Conservation (phyloP, 2,797 vertebrate species). For the Malurus leucopterus region DNA sequence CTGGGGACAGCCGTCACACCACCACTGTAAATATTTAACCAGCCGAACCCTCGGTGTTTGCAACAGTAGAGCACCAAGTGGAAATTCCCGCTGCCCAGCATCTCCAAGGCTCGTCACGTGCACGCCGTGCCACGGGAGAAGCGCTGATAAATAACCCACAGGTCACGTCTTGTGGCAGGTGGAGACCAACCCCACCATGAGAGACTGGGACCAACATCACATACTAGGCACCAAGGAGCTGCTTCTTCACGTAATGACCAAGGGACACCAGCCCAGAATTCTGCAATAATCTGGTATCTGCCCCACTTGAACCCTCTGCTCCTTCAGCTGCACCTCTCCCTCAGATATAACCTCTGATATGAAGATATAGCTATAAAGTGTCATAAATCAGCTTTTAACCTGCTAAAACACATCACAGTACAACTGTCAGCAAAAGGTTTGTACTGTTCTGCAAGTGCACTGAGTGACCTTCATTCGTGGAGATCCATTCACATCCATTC, state of each 20-base stretch:
- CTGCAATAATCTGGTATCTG: not conserved
- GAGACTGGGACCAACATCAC: not conserved
- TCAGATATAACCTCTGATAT: not conserved
- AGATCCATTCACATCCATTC: not conserved
- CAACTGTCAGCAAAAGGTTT: not conserved
- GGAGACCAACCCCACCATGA: not conserved
- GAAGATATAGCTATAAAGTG: not conserved
- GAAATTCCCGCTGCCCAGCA: not conserved
- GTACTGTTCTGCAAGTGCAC: not conserved
- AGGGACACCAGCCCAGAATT: not conserved
- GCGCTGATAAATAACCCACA: not conserved
- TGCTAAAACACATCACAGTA: not conserved
- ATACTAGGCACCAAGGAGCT: not conserved
- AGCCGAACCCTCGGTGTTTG: not conserved
- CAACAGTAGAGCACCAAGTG: not conserved
- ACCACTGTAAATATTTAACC: not conserved
- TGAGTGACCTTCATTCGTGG: not conserved
- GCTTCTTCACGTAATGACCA: not conserved
- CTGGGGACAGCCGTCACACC: not conserved
- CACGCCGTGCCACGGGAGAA: not conserved
- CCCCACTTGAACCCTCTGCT: not conserved
- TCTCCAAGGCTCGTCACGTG: not conserved
- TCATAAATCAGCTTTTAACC: not conserved
- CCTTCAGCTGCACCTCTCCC: not conserved
- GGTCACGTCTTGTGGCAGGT: fast-evolving